Evolutionary conservation across 2,888 invertebrate genomes (phyloP), one percentile per base, ranked within the genome.

Genomic region (Baronia brevicornis): DNA sequence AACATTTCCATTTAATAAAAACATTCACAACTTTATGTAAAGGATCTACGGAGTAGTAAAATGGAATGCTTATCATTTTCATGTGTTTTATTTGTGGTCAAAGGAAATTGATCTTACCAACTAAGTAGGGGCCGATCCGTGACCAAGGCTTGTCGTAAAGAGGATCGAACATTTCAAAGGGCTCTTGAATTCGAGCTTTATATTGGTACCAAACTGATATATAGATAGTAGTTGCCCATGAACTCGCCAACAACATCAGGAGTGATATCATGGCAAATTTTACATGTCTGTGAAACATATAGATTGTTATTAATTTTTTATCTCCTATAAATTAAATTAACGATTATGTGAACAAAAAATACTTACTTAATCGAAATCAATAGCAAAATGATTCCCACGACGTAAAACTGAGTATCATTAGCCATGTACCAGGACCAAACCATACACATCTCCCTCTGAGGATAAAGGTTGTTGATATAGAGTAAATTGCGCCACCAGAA

Each of bases 401-500:
- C 82, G 60, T 91, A 92, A 65, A 92, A 92, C 65, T 92, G 92
- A 38, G 91, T 91, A 55, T 92, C 92, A 51, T 92, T 92, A 4
- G 92, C 90, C 85, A 93, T 89, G 51, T 93, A 93, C 92, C 92
- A 93, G 25, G 91, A 90, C 92, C 92, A 93, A 36, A 91, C 85
- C 91, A 93, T 91, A 62, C 92, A 93, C 85, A 91, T 91, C 57
- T 93, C 92, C 11, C 84, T 79, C 58, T 90, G 89, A 0, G 91
- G 90, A 61, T 87, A 94, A 59, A 92, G 86, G 55, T 93, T 94
- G 67, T 94, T 93, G 54, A 94, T 90, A 61, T 93, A 94, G 7
- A 94, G 77, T n/a, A 91, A 85, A 56, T 94, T 94, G 37, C 93
- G 84, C 94, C 94, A 94, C 94, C 94, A 94, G 63, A 86, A 92